Conservation (phyloP, 2,888 invertebrate genomes). For the Piscicola geometra region DNA sequence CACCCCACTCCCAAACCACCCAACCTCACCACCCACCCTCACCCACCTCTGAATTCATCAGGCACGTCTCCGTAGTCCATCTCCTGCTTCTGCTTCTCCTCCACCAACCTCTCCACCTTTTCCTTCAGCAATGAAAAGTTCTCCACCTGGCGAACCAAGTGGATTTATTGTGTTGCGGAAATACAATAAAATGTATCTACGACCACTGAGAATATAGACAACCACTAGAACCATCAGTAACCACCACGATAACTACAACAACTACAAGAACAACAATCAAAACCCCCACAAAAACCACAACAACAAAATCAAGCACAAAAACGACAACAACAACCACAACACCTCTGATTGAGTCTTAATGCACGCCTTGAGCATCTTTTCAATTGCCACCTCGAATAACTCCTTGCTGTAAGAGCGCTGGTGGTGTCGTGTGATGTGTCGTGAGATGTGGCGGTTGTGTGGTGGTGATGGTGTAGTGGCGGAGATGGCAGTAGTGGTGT, state of each 20-base stretch:
- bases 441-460: too few relatives aligned
- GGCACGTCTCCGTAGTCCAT: conserved; percentile 92
- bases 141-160: conserved; percentile 63
- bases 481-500: too few relatives aligned
- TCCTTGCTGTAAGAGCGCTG: conserved; percentile 88
- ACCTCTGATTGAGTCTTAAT: conserved; percentile 76
- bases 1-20: too few relatives aligned
- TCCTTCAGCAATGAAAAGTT: conserved; percentile 64
- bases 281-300: background rate
- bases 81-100: conserved; percentile 74
- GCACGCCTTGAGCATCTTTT: conserved; percentile 71
- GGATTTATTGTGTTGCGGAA: too few relatives aligned
- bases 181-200: too few relatives aligned
- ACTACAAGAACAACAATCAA: background rate
- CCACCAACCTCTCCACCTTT: conserved; percentile 63
- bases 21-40: too few relatives aligned
- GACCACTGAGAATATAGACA: background rate
- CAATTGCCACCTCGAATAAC: conserved; percentile 83
- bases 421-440: background rate
- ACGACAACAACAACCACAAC: background rate
- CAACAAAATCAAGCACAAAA: too few relatives aligned
- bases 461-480: too few relatives aligned
- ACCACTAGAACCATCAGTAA: background rate
- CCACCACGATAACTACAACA: background rate
- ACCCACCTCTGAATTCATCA: conserved; percentile 79